phyloP scores from a whole-genome alignment of 1,140 invertebrate species.

The Hylaeus anthracinus region DNA sequence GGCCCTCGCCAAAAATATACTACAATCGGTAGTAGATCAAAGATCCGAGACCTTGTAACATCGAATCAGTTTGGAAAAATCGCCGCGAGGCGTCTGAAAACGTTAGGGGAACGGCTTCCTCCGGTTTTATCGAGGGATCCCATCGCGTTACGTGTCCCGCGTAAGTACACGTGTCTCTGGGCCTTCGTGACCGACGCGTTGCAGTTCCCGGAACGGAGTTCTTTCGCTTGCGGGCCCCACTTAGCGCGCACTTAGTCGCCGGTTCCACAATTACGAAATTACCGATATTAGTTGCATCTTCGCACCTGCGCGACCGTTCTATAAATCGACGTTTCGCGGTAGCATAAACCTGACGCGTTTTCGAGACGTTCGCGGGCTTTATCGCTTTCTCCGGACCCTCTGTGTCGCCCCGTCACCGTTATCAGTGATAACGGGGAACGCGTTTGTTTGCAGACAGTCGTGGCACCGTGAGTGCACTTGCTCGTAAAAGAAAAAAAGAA shows the following conservation, averaged over 20 bases:
- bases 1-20: too few relatives aligned
- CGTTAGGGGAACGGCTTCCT: not conserved
- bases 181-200: constrained; percentile 55
- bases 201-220: constrained; percentile 47
- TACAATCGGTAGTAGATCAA: too few relatives aligned
- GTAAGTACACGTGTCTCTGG: constrained; percentile 31
- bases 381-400: constrained; percentile 11
- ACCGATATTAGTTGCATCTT: constrained; percentile 47
- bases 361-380: constrained; percentile 25
- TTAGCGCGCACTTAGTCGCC: constrained; percentile 26
- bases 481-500: not conserved
- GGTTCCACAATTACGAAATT: constrained; percentile 56
- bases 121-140: constrained; percentile 52
- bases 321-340: constrained; percentile 6
- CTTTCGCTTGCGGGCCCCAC: constrained; percentile 19
- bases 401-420: constrained; percentile 17
- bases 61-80: not conserved
- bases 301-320: constrained; percentile 33
- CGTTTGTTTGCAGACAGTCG: constrained; percentile 6
- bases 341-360: constrained; percentile 9
- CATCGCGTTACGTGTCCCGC: constrained; percentile 40
- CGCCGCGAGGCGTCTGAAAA: not conserved
- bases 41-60: too few relatives aligned
- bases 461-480: not conserved
- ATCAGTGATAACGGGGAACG: constrained; percentile 42